These are phyloP conservation scores for Sogatella furcifera DNA, from an alignment of 1,140 invertebrate genomes.

Conservation along the genomic window DNA sequence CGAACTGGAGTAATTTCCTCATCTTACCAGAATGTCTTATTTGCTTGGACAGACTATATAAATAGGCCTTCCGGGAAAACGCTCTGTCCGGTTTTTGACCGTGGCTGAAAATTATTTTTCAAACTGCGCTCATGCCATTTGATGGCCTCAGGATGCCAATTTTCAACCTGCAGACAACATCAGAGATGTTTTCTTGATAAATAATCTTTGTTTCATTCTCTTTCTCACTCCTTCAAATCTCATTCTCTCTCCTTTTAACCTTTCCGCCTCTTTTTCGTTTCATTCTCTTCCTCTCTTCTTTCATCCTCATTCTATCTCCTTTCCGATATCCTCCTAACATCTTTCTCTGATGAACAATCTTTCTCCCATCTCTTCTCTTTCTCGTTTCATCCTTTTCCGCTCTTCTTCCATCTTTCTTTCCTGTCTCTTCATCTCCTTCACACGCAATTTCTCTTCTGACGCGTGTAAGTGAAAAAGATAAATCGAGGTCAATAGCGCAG, in stretches of 20 bases:
- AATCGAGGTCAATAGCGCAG: no score
- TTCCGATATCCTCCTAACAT: not conserved
- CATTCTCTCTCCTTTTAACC: not conserved
- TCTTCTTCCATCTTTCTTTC: not conserved
- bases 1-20: no score
- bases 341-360: not conserved
- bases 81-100: no score
- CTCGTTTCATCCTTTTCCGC: not conserved
- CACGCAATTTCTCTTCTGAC: not conserved
- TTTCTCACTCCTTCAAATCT: not conserved
- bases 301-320: not conserved
- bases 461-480: not conserved
- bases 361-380: not conserved
- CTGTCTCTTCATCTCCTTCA: not conserved
- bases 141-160: no score
- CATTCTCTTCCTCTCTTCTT: not conserved
- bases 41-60: no score
- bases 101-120: no score
- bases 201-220: not conserved
- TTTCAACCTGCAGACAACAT: no score
- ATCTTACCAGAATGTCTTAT: no score
- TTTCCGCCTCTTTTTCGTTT: not conserved
- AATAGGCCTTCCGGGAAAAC: no score
- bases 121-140: no score
- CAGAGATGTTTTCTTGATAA: no score